Evolutionary conservation across 2,797 vertebrate genomes (phyloP), one percentile per base, ranked within the genome.

Genomic region (Chiloscyllium punctatum): DNA sequence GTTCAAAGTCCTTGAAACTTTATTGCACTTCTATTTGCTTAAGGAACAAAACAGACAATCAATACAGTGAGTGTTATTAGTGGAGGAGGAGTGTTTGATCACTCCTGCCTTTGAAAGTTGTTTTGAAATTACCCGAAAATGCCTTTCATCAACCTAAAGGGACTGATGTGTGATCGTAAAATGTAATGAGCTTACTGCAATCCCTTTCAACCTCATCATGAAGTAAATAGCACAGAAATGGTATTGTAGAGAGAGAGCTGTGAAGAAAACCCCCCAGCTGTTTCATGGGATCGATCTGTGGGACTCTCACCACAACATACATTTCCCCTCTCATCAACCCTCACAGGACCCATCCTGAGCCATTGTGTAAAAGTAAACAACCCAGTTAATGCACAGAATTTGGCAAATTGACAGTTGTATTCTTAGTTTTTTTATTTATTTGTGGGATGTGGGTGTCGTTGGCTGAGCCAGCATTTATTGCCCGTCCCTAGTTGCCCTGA

Each of bases 261-360:
- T 9, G 21, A 69, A 69, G 62, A 66, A 25, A 68, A 68, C 2
- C 37, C 2, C 37, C 90, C 90, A 92, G 90, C 90, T 92, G 90
- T 42, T 92, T 62, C 0, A 37, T n/a, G 25, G 90, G 66, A 42
- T 92, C 1, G 21, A 69, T 69, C 90, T 92, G 90, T 66, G 42
- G 62, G 62, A 69, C 13, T 96, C 96, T 90, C 71, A 94, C 84
- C 96, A 96, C 72, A 68, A 72, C 90, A 94, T 62, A 95, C 53
- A 0, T 96, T 96, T 97, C 96, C 96, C 95, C 95, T 88, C 95
- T 96, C 95, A 72, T 96, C 95, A 95, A 95, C 96, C 96, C 96
- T 82, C 90, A 0, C 69, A 96, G 96, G 96, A 96, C 96, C 96
- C 96, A 62, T 96, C 96, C 96, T 95, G 94, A 0, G 0, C 96